Evolutionary conservation across 37 sponge, comb jelly and placozoan genomes (phyloP).

Genomic region (Cliona cf. orientalis): DNA sequence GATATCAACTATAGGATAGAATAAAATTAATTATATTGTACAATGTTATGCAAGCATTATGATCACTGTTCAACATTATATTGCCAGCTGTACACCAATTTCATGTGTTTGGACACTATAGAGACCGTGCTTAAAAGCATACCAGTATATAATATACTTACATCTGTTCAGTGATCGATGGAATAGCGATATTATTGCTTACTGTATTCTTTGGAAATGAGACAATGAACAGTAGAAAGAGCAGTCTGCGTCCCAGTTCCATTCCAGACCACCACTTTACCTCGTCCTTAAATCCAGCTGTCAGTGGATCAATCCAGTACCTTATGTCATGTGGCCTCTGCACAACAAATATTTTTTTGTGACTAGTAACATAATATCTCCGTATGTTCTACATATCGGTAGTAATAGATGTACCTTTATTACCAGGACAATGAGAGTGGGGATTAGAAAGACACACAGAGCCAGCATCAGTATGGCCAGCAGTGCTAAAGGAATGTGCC

Average conservation of each 20-base stretch:
- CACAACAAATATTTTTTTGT: background rate
- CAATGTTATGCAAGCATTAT: background rate
- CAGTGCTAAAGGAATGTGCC: slow-evolving; percentile 51
- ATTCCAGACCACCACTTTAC: slow-evolving; percentile 62
- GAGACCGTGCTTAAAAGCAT: too few species aligned
- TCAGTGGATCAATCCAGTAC: background rate
- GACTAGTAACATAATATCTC: background rate
- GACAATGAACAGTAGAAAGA: slow-evolving; percentile 51
- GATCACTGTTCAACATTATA: too few species aligned
- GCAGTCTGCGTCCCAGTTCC: slow-evolving; percentile 63
- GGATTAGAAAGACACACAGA: slow-evolving; percentile 21
- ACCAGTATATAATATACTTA: too few species aligned
- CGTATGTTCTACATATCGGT: background rate
- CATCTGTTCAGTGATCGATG: too few species aligned
- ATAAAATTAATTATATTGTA: background rate
- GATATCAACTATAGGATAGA: background rate
- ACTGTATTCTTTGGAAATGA: slow-evolving; percentile 73
- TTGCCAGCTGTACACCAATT: too few species aligned
- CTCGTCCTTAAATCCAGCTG: slow-evolving; percentile 32
- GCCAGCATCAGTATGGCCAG: slow-evolving; percentile 40
- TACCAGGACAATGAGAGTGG: slow-evolving; percentile 4
- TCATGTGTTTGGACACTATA: too few species aligned
- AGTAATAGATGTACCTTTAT: background rate
- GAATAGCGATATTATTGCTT: slow-evolving; percentile 4
- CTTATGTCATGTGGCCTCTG: slow-evolving; percentile 13